phyloP scores from a whole-genome alignment of 2,888 invertebrate genomes.

The Campoplex capitator region DNA sequence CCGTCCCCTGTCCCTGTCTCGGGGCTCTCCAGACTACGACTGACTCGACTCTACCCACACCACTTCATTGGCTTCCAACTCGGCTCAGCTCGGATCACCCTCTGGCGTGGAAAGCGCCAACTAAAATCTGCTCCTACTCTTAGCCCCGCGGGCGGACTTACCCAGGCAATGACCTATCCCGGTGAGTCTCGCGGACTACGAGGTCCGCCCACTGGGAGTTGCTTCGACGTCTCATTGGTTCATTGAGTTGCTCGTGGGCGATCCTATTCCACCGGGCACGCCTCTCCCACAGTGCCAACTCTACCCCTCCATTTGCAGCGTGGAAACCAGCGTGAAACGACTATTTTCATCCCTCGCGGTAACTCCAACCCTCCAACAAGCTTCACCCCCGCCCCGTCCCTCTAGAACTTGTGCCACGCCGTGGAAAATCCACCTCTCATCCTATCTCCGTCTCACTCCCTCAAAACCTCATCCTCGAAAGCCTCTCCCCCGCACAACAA shows the following conservation, averaged over 20 bases:
- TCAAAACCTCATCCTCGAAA: slow-evolving; percentile 22
- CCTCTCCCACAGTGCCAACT: slow-evolving; percentile 75
- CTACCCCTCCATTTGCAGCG: slow-evolving; percentile 71
- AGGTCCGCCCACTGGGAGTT: slow-evolving; percentile 67
- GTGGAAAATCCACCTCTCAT: slow-evolving; percentile 43
- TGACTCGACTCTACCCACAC: slow-evolving; percentile 84
- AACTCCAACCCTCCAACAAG: slow-evolving; percentile 52
- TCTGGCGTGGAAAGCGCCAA: slow-evolving; percentile 86
- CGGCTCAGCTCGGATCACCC: slow-evolving; percentile 85
- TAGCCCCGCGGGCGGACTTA: slow-evolving; percentile 82
- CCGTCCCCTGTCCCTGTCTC: slow-evolving; percentile 83
- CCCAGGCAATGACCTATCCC: slow-evolving; percentile 82
- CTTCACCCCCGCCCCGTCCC: slow-evolving; percentile 37
- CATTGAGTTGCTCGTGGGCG: slow-evolving; percentile 80
- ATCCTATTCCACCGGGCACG: slow-evolving; percentile 73
- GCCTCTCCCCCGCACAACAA: slow-evolving; percentile 72
- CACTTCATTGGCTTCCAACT: slow-evolving; percentile 81
- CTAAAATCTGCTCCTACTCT: slow-evolving; percentile 84
- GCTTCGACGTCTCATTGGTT: slow-evolving; percentile 81
- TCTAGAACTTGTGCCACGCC: slow-evolving; percentile 36
- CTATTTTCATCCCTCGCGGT: slow-evolving; percentile 66
- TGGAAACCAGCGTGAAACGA: slow-evolving; percentile 78
- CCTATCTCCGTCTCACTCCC: slow-evolving; percentile 1
- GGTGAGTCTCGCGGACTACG: slow-evolving; percentile 14
- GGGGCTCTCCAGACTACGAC: slow-evolving; percentile 84